Evolutionary conservation across 92 coral and sea anemone species (phyloP).

Genomic region (Zoanthus gigantus): DNA sequence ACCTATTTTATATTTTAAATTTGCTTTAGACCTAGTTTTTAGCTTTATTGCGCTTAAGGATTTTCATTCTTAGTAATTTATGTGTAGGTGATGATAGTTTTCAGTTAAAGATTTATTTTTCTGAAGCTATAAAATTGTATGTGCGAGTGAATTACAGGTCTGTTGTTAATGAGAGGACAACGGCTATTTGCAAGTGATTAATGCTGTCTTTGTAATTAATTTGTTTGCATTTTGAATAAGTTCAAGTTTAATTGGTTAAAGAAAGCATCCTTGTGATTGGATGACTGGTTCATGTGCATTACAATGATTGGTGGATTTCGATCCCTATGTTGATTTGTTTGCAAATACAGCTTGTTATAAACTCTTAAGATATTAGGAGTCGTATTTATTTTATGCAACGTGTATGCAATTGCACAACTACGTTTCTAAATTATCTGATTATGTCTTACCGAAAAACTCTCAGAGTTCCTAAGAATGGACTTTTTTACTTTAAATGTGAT

Average conservation of each 20-base stretch:
- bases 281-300: not conserved
- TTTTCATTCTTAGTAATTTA: too few species aligned
- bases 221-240: not conserved
- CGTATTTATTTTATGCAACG: not conserved
- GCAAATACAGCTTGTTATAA: not conserved
- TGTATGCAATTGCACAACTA: too few species aligned
- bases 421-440: too few species aligned
- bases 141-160: not conserved
- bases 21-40: too few species aligned
- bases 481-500: constrained; percentile 58
- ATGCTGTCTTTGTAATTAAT: too few species aligned
- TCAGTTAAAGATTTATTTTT: too few species aligned
- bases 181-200: not conserved
- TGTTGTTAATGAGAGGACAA: not conserved
- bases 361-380: not conserved
- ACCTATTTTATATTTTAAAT: too few species aligned
- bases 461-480: constrained; percentile 44
- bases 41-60: too few species aligned
- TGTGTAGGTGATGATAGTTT: too few species aligned
- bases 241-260: not conserved
- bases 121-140: not conserved
- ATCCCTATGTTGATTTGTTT: not conserved
- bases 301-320: not conserved
- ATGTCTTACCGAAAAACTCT: not conserved
- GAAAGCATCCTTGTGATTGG: not conserved